phyloP scores from a whole-genome alignment of 2,888 invertebrate genomes.

The Ectemnius cavifrons region DNA sequence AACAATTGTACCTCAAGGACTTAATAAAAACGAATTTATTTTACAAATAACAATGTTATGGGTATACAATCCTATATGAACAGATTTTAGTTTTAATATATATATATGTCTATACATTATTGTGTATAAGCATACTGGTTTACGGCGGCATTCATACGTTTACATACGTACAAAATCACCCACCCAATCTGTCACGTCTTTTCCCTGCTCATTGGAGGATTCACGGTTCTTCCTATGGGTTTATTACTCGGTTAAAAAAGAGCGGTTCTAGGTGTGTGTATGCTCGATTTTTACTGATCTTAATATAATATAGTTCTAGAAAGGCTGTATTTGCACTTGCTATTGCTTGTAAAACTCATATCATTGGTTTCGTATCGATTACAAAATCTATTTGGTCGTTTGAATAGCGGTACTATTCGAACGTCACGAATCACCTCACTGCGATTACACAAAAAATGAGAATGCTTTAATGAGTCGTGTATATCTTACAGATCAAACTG shows the following conservation, averaged over 20 bases:
- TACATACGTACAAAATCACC: slow-evolving; percentile 46
- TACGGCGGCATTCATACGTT: slow-evolving; percentile 39
- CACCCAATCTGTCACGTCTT: slow-evolving; percentile 21
- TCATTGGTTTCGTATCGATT: slow-evolving; percentile 34
- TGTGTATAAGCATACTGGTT: slow-evolving; percentile 45
- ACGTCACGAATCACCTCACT: slow-evolving; percentile 22
- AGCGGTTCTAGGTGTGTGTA: slow-evolving; percentile 2
- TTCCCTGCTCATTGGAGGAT: slow-evolving; percentile 13
- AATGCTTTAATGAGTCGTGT: slow-evolving; percentile 25
- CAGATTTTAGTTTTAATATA: slow-evolving; percentile 45
- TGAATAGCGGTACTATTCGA: slow-evolving; percentile 34
- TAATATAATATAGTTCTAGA: slow-evolving; percentile 25
- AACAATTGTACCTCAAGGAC: not conserved
- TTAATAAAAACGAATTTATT: slow-evolving; percentile 69
- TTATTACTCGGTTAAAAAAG: slow-evolving; percentile 44
- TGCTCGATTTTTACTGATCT: slow-evolving; percentile 6
- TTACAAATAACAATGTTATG: slow-evolving; percentile 68
- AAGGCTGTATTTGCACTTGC: slow-evolving; percentile 8
- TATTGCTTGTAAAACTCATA: slow-evolving; percentile 26
- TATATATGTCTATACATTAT: slow-evolving; percentile 51
- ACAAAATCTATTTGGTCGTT: slow-evolving; percentile 43
- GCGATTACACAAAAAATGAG: slow-evolving; percentile 23
- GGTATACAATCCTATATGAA: slow-evolving; percentile 66
- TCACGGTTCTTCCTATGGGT: no score
- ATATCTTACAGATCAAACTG: slow-evolving; percentile 41